Percentiles rank a stretch among this genome's conserved stretches.
Evolutionary conservation across 2,113 vertebrate genomes (phyloP).

Genomic region (Thermophis baileyi): DNA sequence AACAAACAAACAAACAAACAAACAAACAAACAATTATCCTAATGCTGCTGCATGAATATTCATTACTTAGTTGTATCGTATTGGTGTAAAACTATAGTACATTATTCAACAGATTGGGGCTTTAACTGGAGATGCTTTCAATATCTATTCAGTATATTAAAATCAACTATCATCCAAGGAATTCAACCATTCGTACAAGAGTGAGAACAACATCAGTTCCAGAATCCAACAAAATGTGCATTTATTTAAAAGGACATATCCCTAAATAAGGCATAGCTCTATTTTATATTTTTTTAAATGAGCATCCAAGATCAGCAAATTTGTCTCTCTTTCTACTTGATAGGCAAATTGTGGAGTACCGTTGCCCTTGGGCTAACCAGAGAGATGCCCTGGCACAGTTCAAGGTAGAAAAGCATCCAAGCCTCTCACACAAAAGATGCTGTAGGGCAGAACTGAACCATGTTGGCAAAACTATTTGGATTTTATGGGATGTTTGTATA

Average conservation of each 20-base stretch:
- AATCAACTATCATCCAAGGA: background rate
- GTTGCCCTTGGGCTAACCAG: background rate
- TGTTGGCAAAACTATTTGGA: background rate
- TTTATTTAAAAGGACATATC: background rate
- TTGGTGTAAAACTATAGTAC: background rate
- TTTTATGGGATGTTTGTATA: slow-evolving; percentile 17
- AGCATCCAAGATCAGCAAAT: background rate
- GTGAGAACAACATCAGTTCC: background rate
- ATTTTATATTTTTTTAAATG: background rate
- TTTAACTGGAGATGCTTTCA: background rate
- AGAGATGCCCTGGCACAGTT: slow-evolving; percentile 7
- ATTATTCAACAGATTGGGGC: background rate
- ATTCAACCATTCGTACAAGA: background rate
- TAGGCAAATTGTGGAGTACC: background rate
- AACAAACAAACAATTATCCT: background rate
- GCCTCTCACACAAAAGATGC: background rate
- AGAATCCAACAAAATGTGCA: slow-evolving; percentile 2
- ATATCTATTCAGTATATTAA: background rate
- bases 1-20: no score
- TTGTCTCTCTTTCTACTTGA: background rate
- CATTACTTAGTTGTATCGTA: background rate
- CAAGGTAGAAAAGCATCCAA: background rate
- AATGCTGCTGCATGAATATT: background rate
- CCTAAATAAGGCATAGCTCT: background rate
- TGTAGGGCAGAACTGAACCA: background rate